phyloP scores from a whole-genome alignment of 2,113 vertebrate species.

The Scalopus aquaticus region DNA sequence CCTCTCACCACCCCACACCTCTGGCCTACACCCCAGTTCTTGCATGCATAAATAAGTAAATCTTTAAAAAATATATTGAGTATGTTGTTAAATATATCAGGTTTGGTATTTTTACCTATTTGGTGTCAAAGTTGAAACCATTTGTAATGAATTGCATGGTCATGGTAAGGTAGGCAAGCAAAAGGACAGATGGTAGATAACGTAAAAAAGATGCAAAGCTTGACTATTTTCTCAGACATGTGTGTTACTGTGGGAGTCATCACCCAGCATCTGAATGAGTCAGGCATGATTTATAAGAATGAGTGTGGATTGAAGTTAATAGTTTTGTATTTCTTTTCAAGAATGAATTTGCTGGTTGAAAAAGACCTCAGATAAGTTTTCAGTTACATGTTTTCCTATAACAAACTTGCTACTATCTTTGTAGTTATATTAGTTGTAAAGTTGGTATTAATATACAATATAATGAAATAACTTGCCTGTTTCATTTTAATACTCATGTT shows the following conservation, averaged over 20 bases:
- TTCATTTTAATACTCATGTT: not conserved
- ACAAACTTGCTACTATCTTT: not conserved
- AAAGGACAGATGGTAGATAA: not conserved
- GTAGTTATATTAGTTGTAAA: not conserved
- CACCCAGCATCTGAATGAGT: not conserved
- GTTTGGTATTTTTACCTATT: not conserved
- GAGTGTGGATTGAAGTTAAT: not conserved
- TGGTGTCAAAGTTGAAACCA: not conserved
- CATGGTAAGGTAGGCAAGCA: not conserved
- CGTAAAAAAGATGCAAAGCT: not conserved
- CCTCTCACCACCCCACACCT: too few species aligned
- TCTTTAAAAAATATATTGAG: not conserved
- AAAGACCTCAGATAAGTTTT: not conserved
- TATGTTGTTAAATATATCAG: not conserved
- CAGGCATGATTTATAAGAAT: not conserved
- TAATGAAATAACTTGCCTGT: not conserved
- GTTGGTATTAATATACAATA: not conserved
- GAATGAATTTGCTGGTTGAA: not conserved
- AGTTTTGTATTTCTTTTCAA: not conserved
- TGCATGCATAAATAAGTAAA: not conserved
- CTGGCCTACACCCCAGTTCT: too few species aligned
- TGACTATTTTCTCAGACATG: rapidly evolving
- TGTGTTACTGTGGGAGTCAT: not conserved
- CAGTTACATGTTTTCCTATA: not conserved
- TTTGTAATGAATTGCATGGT: not conserved